Conservation (phyloP, 2,797 vertebrate genomes). For the Danio albolineatus region DNA sequence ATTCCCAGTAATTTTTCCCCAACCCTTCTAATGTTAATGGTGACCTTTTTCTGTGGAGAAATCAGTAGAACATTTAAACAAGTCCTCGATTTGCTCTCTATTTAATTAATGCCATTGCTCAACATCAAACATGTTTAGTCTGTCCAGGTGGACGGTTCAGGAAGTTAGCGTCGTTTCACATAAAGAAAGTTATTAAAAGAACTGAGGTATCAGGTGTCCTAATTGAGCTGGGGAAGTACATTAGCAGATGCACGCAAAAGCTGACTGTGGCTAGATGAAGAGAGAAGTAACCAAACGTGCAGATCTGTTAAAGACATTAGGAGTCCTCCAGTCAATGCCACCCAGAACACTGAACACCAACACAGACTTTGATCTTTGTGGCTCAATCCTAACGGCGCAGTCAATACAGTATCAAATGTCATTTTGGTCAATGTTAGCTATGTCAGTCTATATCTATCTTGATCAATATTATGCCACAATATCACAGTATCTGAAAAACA, state of each 20-base stretch:
- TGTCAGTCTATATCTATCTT: too few relatives aligned
- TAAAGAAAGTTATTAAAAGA: too few relatives aligned
- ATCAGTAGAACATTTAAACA: too few relatives aligned
- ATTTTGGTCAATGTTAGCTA: too few relatives aligned
- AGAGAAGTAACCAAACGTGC: slow-evolving; percentile 65
- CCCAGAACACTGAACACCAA: slow-evolving; percentile 32
- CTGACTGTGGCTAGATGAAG: slow-evolving; percentile 72
- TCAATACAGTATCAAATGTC: background rate
- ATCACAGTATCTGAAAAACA: too few relatives aligned
- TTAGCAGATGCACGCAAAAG: slow-evolving; percentile 62
- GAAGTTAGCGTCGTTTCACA: background rate
- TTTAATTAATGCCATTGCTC: background rate
- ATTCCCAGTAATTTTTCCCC: too few relatives aligned
- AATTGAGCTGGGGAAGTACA: slow-evolving; percentile 39
- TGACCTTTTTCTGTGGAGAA: background rate
- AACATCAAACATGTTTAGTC: background rate
- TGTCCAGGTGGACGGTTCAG: background rate
- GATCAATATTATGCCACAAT: background rate
- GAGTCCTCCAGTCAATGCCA: slow-evolving; percentile 53
- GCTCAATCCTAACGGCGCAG: background rate
- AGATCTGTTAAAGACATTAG: slow-evolving; percentile 74
- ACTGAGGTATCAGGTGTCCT: background rate
- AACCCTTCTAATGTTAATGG: too few relatives aligned
- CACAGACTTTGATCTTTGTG: background rate
- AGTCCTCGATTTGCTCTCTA: background rate